Conservation (phyloP, 2,113 vertebrate genomes). For the Clarias magur region DNA sequence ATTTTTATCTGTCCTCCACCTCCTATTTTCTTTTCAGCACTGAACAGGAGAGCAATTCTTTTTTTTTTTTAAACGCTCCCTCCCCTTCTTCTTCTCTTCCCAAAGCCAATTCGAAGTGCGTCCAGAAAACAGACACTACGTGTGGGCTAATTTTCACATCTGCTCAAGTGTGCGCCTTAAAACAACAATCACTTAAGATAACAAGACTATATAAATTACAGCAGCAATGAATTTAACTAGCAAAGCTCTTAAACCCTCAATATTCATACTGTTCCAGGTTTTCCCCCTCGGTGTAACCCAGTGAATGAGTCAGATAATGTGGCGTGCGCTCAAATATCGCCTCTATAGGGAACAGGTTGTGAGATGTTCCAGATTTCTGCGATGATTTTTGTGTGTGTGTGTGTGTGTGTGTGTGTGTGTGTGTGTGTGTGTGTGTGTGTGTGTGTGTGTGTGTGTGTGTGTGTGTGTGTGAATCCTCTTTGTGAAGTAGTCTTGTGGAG, state of each 20-base stretch:
- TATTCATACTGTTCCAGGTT: constrained; percentile 50
- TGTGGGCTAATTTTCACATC: constrained; percentile 52
- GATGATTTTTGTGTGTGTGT: not conserved
- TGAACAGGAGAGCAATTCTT: constrained; percentile 35
- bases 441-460: too few species aligned
- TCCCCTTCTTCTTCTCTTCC: constrained; percentile 32
- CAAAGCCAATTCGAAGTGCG: constrained; percentile 55
- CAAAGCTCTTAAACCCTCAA: constrained; percentile 55
- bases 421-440: too few species aligned
- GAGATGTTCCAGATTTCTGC: not conserved
- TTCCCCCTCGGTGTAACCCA: constrained; percentile 18
- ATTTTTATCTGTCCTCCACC: constrained; percentile 55
- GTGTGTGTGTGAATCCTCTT: not conserved
- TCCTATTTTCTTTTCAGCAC: constrained; percentile 48
- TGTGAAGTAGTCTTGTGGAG: not conserved
- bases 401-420: too few species aligned
- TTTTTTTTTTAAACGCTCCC: not conserved
- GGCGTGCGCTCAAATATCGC: not conserved
- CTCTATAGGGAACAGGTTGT: not conserved
- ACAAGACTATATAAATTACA: constrained; percentile 63
- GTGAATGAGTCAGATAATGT: constrained; percentile 41
- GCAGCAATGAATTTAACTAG: constrained; percentile 55
- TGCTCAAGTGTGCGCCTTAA: constrained; percentile 59
- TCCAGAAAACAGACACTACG: constrained; percentile 47
- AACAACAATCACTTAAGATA: constrained; percentile 67